Evolutionary conservation across 2,888 invertebrate genomes (phyloP), one percentile per base, ranked within the genome.

Genomic region (Dermolepida albohirtum): DNA sequence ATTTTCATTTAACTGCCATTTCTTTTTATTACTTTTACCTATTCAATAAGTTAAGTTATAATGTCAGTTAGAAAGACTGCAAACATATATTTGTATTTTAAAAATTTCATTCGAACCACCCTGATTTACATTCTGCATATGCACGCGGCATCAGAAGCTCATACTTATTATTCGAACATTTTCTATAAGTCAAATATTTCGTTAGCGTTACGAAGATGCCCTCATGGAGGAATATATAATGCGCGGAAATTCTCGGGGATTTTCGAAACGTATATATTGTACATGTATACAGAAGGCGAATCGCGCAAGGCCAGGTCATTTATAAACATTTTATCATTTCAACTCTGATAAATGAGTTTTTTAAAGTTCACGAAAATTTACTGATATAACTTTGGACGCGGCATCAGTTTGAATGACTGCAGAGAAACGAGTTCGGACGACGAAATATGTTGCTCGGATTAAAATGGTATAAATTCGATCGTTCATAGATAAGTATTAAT

Each of bases 261-360:
- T 57, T 57, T 5, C 17, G 17, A 57, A 27, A 27, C 57, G 12
- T n/a, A n/a, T 27, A 57, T 43, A n/a, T n/a, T n/a, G n/a, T n/a
- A 43, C 12, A 14, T 40, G 54, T 52, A 52, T 52, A 52, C 16
- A 29, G 11, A 2, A 29, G 7, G 34, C 27, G 29, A 41, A 27
- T 22, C 22, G 27, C 41, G 27, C 12, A 27, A 22, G 2, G 44
- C 47, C 17, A 34, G 59, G 59, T 62, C 59, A 62, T 62, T 62
- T 43, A 22, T 47, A 47, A 62, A 12, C 47, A 47, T 62, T 62
- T 47, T 34, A 62, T 62, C 59, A 62, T 17, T 47, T 62, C 41
- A 8, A 2, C 27, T 34, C 44, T 62, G 59, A 62, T 62, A 62
- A 62, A 62, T 49, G 34, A 39, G 29, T 62, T 62, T 62, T 62